Conservation (phyloP, 1,140 invertebrate genomes). For the Neelides sp. region DNA sequence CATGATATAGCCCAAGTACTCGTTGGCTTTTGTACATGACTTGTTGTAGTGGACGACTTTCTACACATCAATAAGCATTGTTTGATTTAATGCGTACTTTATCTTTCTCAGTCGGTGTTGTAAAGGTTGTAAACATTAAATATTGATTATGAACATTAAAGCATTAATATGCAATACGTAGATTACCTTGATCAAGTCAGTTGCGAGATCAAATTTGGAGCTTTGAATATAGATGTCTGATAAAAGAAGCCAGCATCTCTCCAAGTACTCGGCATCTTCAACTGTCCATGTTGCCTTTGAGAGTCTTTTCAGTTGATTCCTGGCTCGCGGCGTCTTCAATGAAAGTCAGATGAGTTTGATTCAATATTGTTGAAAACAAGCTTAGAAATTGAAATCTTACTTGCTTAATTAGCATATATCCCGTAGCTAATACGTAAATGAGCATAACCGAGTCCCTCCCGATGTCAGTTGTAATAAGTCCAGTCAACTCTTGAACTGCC, state of each 20-base stretch:
- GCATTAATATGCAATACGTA: background rate
- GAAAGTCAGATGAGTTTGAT: background rate
- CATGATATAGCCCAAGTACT: slow-evolving; percentile 70
- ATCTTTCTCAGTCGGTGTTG: too few species aligned
- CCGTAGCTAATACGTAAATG: slow-evolving; percentile 74
- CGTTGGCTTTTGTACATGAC: slow-evolving; percentile 78
- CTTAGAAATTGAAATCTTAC: slow-evolving; percentile 11
- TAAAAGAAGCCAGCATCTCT: slow-evolving; percentile 83
- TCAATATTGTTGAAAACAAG: too few species aligned
- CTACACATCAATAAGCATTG: too few species aligned
- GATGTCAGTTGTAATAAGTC: slow-evolving; percentile 27
- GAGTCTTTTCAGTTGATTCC: slow-evolving; percentile 83
- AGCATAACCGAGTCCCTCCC: slow-evolving; percentile 64
- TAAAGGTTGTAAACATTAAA: too few species aligned
- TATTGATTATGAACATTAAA: too few species aligned
- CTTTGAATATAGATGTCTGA: slow-evolving; percentile 83
- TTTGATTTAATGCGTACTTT: too few species aligned
- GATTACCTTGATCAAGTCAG: slow-evolving; percentile 55
- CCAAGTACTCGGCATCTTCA: slow-evolving; percentile 89
- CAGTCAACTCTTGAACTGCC: slow-evolving; percentile 60
- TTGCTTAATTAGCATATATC: slow-evolving; percentile 74
- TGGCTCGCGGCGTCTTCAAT: slow-evolving; percentile 60
- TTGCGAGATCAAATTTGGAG: slow-evolving; percentile 72
- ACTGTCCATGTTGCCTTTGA: slow-evolving; percentile 78
- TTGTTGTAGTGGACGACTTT: slow-evolving; percentile 77